Conservation (phyloP, 2,888 invertebrate species). For the Melipona beecheii region DNA sequence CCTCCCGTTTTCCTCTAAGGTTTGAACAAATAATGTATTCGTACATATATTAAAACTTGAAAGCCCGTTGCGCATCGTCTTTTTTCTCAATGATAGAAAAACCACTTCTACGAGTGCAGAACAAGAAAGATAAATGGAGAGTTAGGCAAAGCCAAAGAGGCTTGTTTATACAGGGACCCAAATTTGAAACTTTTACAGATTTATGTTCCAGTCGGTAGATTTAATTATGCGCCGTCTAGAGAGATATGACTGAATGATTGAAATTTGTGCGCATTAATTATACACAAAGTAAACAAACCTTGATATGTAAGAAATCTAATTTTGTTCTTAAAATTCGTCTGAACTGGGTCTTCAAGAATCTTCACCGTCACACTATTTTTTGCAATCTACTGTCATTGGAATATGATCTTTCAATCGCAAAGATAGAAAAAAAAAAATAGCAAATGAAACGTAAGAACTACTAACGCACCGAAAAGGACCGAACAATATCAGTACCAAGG, state of each 20-base stretch:
- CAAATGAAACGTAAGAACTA: constrained; percentile 3
- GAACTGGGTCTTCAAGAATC: constrained; percentile 5
- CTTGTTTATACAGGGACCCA: constrained; percentile 70
- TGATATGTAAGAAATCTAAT: not conserved
- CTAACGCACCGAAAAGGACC: constrained; percentile 13
- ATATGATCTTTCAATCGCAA: not conserved
- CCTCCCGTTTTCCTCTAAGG: constrained; percentile 21
- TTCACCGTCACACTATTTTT: not conserved
- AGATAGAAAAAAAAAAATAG: not conserved
- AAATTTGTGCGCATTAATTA: constrained; percentile 1
- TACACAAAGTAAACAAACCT: not conserved
- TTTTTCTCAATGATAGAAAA: constrained; percentile 24
- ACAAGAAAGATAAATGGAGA: constrained; percentile 15
- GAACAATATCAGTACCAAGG: constrained; percentile 20
- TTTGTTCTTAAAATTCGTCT: constrained; percentile 1
- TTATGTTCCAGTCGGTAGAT: constrained; percentile 64
- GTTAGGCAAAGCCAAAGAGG: constrained; percentile 22
- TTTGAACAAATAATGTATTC: constrained; percentile 49
- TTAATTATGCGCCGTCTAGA: constrained; percentile 10
- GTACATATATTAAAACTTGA: constrained; percentile 41
- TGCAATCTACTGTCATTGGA: not conserved
- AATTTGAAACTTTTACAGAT: constrained; percentile 58
- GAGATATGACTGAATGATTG: not conserved
- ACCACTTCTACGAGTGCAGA: constrained; percentile 32
- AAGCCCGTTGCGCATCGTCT: constrained; percentile 20